Evolutionary conservation across 2,797 vertebrate genomes (phyloP).

Genomic region (Malacoctenus gilli): DNA sequence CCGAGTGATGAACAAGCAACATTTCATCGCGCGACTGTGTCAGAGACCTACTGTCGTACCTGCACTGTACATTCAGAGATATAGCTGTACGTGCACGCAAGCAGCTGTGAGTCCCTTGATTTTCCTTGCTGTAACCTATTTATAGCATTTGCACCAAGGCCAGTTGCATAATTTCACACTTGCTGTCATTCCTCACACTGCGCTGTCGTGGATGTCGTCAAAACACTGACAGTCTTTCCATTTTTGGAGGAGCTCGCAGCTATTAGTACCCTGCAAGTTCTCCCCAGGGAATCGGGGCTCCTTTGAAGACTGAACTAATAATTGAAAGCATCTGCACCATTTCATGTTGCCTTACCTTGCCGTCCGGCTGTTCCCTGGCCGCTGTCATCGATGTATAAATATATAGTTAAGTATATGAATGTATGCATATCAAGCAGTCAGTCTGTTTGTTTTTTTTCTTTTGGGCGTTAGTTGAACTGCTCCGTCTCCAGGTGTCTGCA

Average conservation of each 20-base stretch:
- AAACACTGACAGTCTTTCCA: slow-evolving; percentile 38
- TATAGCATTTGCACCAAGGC: not conserved
- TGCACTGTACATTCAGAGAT: not conserved
- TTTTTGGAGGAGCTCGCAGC: slow-evolving; percentile 43
- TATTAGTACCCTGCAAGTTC: slow-evolving; percentile 37
- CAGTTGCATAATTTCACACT: slow-evolving; percentile 5
- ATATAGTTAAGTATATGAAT: not conserved
- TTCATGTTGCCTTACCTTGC: slow-evolving; percentile 12
- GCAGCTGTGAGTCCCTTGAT: not conserved
- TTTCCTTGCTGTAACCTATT: slow-evolving; percentile 1
- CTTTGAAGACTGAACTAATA: slow-evolving; percentile 54
- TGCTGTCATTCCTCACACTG: slow-evolving; percentile 8
- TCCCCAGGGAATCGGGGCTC: slow-evolving; percentile 42
- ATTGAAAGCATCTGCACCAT: slow-evolving; percentile 27
- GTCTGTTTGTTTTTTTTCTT: too few relatives aligned
- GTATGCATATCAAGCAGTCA: too few relatives aligned
- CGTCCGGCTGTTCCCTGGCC: not conserved
- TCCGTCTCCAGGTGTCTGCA: too few relatives aligned
- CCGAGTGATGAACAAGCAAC: too few relatives aligned
- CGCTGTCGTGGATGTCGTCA: slow-evolving; percentile 38
- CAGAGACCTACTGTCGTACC: too few relatives aligned
- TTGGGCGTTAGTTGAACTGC: too few relatives aligned
- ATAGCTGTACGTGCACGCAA: not conserved
- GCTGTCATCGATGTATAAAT: not conserved
- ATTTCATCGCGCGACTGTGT: too few relatives aligned